A percentile compares a stretch with the other conserved stretches of the same genome.
These are phyloP conservation scores for Cosmorhoe ocellata DNA, from an alignment of 2,888 invertebrate genomes.

Conservation along the genomic window DNA sequence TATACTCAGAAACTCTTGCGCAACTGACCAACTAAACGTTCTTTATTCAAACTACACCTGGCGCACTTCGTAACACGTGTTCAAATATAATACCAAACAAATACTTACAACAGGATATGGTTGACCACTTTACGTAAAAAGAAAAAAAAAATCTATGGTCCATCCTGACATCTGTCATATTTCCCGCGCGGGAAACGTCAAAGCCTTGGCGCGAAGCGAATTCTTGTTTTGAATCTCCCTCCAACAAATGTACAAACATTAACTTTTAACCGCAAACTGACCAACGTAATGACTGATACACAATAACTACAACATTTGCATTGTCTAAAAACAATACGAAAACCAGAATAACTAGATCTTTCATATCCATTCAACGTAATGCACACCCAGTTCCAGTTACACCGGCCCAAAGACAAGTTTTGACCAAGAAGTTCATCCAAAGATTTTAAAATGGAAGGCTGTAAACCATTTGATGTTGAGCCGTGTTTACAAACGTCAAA, in stretches of 20 bases:
- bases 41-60: slow-evolving; percentile 39
- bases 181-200: slow-evolving; percentile 46
- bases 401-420: slow-evolving; percentile 3
- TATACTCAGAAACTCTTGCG: slow-evolving; percentile 10
- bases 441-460: slow-evolving; percentile 8
- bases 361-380: not conserved
- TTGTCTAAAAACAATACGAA: slow-evolving; percentile 16
- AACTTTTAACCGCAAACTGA: slow-evolving; percentile 72
- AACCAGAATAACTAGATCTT: slow-evolving; percentile 1
- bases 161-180: slow-evolving; percentile 63
- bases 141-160: slow-evolving; percentile 43
- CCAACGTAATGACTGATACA: slow-evolving; percentile 49
- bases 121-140: slow-evolving; percentile 45
- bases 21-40: slow-evolving; percentile 20
- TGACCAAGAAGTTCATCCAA: slow-evolving; percentile 12
- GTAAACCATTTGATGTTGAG: slow-evolving; percentile 5
- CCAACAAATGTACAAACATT: slow-evolving; percentile 47
- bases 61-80: slow-evolving; percentile 45
- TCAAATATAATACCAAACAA: slow-evolving; percentile 40
- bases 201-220: slow-evolving; percentile 28
- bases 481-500: not conserved
- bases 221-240: slow-evolving; percentile 24
- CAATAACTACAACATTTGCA: slow-evolving; percentile 34
- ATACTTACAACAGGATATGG: slow-evolving; percentile 50
- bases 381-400: slow-evolving; percentile 2